Base-by-base conservation (phyloP, 1,140 invertebrate genomes). In the Bombus affinis region DNA sequence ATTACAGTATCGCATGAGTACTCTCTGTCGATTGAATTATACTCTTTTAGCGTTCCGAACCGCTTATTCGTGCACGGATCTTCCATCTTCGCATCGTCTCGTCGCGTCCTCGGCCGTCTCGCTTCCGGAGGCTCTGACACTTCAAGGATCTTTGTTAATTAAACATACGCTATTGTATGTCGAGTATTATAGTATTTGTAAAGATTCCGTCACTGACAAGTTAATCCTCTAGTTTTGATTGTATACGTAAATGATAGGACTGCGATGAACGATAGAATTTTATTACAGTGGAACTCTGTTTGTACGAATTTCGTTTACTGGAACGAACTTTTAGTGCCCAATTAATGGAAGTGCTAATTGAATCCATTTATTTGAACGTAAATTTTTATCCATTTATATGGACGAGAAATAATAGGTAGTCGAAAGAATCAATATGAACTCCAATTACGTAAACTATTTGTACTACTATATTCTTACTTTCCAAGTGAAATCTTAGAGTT, bases 121-220 rank as follows among this genome's bases (percentile, higher is more conserved):
- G 35, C 59, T 39, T 39, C 32, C 44, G 73, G 32, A 28, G 2
- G 22, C 22, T 32, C 37, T 47, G 73, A 53, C 73, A 75, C 44
- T 9, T 53, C 44, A 53, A 75, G 73, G 32, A 53, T 39, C 53
- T 32, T 15, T 78, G 57, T 78, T 65, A 65, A 78, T 78, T 78
- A 78, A 78, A 62, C 75, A 32, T 9, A 28, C 8, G 35, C 35
- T 15, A 13, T 2, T 9, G 53, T 28, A 18, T 25, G 6, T 74
- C 39, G 32, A 53, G 66, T 68, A 25, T 25, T 18, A 25, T 3
- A 66, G 15, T 2, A 25, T 22, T 0, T 37, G 66, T 25, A 68
- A 25, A 18, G 8, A 37, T 22, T 37, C 59, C 28, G 15, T 37
- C 3, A 37, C 0, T 35, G 22, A 25, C 22, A 3, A 22, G 22